Evolutionary conservation across 2,888 invertebrate genomes (phyloP).

Genomic region (Geotrupes spiniger): DNA sequence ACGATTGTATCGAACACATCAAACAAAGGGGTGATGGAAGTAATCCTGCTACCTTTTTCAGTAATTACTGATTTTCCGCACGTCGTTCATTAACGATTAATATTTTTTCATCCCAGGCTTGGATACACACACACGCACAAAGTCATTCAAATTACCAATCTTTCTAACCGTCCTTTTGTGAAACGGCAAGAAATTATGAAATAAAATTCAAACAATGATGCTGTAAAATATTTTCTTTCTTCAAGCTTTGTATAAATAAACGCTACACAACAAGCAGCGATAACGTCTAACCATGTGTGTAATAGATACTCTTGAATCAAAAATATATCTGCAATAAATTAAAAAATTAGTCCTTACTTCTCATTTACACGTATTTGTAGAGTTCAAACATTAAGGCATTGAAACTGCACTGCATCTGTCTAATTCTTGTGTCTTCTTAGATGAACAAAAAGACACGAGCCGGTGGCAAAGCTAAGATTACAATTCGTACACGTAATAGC

Average conservation of each 20-base stretch:
- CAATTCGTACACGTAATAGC: conserved; percentile 43
- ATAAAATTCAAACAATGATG: too few species aligned
- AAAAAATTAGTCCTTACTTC: neutral
- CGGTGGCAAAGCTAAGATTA: conserved; percentile 43
- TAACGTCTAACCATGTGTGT: neutral
- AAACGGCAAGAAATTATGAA: too few species aligned
- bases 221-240: conserved; percentile 1
- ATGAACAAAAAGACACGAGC: conserved; percentile 43
- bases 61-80: too few species aligned
- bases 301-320: conserved; percentile 1
- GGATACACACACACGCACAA: too few species aligned
- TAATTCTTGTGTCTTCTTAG: conserved; percentile 45
- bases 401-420: conserved; percentile 23
- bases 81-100: too few species aligned
- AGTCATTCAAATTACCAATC: too few species aligned
- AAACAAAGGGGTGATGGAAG: too few species aligned
- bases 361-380: neutral
- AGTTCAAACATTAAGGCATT: neutral
- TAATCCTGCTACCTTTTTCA: too few species aligned
- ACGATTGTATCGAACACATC: too few species aligned
- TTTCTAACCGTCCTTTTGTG: too few species aligned
- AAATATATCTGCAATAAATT: neutral
- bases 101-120: too few species aligned
- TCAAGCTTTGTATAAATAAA: neutral
- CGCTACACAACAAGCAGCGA: neutral